These are phyloP conservation scores for Echinarachnius parma DNA, from an alignment of 53 echinoderm and acorn worm genomes.

Conservation along the genomic window DNA sequence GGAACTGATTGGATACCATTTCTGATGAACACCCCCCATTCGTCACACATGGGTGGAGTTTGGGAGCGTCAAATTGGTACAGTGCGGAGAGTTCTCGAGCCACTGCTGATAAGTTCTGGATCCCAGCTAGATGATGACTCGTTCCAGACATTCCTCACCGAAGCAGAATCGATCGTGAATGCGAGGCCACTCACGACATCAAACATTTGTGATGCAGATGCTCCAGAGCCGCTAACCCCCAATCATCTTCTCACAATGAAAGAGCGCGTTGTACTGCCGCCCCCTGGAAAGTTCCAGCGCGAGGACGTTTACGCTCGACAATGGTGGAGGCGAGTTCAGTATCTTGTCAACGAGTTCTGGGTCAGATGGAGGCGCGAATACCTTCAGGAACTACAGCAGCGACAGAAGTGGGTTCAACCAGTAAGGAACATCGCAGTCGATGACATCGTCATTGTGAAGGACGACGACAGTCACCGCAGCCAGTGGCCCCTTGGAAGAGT, in stretches of 20 bases:
- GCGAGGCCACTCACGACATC: slow-evolving; percentile 36
- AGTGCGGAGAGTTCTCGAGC: slow-evolving; percentile 40
- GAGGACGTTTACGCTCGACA: slow-evolving; percentile 25
- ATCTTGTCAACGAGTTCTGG: slow-evolving; percentile 32
- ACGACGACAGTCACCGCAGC: slow-evolving; percentile 17
- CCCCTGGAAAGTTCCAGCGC: slow-evolving; percentile 45
- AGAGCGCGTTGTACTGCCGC: slow-evolving; percentile 32
- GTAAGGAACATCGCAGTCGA: slow-evolving; percentile 33
- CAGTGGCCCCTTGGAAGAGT: slow-evolving; percentile 45
- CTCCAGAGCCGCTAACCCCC: slow-evolving; percentile 36
- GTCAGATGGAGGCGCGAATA: slow-evolving; percentile 18
- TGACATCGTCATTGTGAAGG: slow-evolving; percentile 53
- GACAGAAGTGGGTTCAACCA: slow-evolving; percentile 32
- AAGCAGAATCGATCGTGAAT: slow-evolving; percentile 51
- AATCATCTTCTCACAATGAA: slow-evolving; percentile 40
- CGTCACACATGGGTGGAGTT: slow-evolving; percentile 49
- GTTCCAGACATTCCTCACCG: slow-evolving; percentile 50
- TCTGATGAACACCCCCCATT: slow-evolving; percentile 42
- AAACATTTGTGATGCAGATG: slow-evolving; percentile 20
- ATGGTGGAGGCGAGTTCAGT: slow-evolving; percentile 51
- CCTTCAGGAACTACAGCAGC: slow-evolving; percentile 15
- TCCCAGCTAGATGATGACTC: slow-evolving; percentile 62
- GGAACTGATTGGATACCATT: slow-evolving; percentile 51
- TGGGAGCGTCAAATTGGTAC: slow-evolving; percentile 63
- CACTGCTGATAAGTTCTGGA: slow-evolving; percentile 45